Percentiles rank a stretch among this genome's conserved stretches.
phyloP scores from a whole-genome alignment of 2,797 vertebrate species.

The Tokudaia muenninki region DNA sequence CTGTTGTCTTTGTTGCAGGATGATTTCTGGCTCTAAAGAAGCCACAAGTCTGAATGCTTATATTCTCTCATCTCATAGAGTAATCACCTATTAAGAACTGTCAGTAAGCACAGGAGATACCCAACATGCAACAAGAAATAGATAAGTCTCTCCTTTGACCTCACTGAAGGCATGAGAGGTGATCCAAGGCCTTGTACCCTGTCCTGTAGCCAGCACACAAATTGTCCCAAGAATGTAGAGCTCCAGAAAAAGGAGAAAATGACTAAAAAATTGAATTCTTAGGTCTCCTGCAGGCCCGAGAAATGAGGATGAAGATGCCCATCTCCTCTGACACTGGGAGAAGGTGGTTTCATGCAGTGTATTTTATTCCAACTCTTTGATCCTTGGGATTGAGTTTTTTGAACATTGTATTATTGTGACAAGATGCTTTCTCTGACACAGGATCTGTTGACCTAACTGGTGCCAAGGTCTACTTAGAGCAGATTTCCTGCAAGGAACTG shows the following conservation, averaged over 20 bases:
- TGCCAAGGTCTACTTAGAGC: conserved; percentile 79
- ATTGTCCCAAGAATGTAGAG: not conserved
- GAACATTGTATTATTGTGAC: conserved; percentile 65
- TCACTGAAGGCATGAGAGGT: not conserved
- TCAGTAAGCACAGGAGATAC: not conserved
- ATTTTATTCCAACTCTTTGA: conserved; percentile 74
- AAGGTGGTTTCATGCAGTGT: not conserved
- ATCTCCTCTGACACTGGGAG: not conserved
- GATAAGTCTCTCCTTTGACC: not conserved
- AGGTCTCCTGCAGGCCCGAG: not conserved
- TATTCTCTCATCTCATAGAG: not conserved
- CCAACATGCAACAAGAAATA: not conserved
- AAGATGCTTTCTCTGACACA: conserved; percentile 82
- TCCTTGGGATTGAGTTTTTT: conserved; percentile 75
- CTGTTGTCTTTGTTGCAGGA: not conserved
- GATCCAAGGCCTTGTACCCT: not conserved
- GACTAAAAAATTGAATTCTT: not conserved
- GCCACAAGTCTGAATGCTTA: not conserved
- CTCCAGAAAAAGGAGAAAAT: not conserved
- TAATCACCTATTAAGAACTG: not conserved
- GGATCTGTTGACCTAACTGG: conserved; percentile 76
- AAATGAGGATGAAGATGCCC: conserved; percentile 41
- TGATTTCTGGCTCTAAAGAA: not conserved
- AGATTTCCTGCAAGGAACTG: conserved; percentile 84
- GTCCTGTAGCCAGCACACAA: fast-evolving